Evolutionary conservation across 2,797 vertebrate species (phyloP), one percentile per base, ranked within the genome.

Genomic region (Cynopterus sphinx): DNA sequence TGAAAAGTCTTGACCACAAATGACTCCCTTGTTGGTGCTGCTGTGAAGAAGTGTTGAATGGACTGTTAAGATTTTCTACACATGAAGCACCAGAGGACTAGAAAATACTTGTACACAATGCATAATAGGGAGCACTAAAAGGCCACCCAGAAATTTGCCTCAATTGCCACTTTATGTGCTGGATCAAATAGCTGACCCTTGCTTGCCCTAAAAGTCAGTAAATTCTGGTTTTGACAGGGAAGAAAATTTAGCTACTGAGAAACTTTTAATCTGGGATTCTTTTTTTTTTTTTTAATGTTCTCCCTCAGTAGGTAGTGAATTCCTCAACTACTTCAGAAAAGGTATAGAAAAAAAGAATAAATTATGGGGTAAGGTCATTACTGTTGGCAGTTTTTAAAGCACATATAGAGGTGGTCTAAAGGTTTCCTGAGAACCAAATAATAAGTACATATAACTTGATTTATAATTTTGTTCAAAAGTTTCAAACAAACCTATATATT

Each of bases 141-240:
- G 95, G 94, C 78, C 90, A 95, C 81, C 92, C 10, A 0, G 78
- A 65, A 65, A 75, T 78, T 39, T 78, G 90, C 81, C 73, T 79
- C 73, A 90, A 94, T 67, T 75, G 88, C 71, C 59, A 84, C 96
- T 95, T 97, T 92, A 46, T 92, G 83, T 77, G 77, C 82, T 87
- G 81, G 84, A 96, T 92, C 90, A 96, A 96, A 96, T 71, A 95
- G 81, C 70, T 89, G 88, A 92, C 88, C 95, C 53, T 65, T 92
- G 68, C 53, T 65, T 92, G 68, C 82, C 79, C 92, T 89, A 51
- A 78, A 87, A 86, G 82, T 61, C 93, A 97, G 59, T 94, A 96
- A 97, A 93, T 96, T 96, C 83, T 95, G 61, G 70, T 68, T 95
- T 84, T 96, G 49, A 97, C 77, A 92, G 79, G 95, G 82, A 87